Evolutionary conservation across 1,140 invertebrate genomes (phyloP).

Genomic region (Ruditapes philippinarum): DNA sequence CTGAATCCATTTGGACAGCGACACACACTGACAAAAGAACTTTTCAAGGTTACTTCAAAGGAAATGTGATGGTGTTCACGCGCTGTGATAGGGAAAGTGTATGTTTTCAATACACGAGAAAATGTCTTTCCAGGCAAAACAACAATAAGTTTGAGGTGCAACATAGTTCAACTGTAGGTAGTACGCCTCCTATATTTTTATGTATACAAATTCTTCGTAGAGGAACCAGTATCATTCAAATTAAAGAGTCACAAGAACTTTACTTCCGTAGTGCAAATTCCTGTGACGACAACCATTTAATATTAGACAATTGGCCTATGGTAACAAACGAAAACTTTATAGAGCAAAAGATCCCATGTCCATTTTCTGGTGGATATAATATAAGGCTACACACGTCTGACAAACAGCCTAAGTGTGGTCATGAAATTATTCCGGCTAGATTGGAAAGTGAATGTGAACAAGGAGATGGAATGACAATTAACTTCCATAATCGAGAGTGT

Average conservation of each 20-base stretch:
- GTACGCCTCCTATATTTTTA: constrained; percentile 60
- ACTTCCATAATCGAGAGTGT: constrained; percentile 74
- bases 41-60: constrained; percentile 39
- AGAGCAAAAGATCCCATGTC: constrained; percentile 71
- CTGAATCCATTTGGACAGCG: constrained; percentile 31
- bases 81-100: neutral
- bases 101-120: constrained; percentile 34
- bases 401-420: constrained; percentile 64
- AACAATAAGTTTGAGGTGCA: constrained; percentile 73
- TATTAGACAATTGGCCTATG: constrained; percentile 71
- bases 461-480: constrained; percentile 75
- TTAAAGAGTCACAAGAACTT: constrained; percentile 63
- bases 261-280: constrained; percentile 50
- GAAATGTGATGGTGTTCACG: constrained; percentile 13
- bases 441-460: constrained; percentile 79
- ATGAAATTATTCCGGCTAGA: constrained; percentile 69
- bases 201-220: constrained; percentile 78
- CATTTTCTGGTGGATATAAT: constrained; percentile 77
- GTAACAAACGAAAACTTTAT: constrained; percentile 61
- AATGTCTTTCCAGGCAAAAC: constrained; percentile 27
- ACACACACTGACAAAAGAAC: neutral
- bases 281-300: constrained; percentile 69
- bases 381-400: constrained; percentile 71
- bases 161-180: constrained; percentile 57
- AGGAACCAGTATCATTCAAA: constrained; percentile 74